Percentiles rank a stretch among this genome's conserved stretches.
Conservation (phyloP, 1,140 invertebrate genomes). For the Euura lappo region DNA sequence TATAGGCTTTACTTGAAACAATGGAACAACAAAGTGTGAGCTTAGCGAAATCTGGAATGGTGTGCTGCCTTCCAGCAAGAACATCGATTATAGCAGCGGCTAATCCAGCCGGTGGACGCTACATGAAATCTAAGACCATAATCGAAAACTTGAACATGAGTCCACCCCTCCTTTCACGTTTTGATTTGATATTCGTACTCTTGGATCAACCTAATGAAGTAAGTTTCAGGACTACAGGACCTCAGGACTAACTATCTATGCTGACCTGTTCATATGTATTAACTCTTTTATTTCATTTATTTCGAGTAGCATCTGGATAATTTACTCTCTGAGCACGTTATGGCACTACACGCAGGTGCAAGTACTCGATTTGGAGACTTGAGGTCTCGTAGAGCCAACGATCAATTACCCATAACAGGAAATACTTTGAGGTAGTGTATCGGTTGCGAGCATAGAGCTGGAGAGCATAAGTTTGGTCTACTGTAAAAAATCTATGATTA, state of each 20-base stretch:
- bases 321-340: slow-evolving; percentile 81
- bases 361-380: slow-evolving; percentile 35
- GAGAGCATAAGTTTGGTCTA: background rate
- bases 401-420: background rate
- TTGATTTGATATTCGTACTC: slow-evolving; percentile 92
- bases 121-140: slow-evolving; percentile 86
- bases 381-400: background rate
- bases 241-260: no score
- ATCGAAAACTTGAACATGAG: slow-evolving; percentile 90
- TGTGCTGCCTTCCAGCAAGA: slow-evolving; percentile 79
- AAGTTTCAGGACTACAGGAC: slow-evolving; percentile 35
- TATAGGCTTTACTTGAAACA: slow-evolving; percentile 81
- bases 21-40: slow-evolving; percentile 95
- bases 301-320: slow-evolving; percentile 71
- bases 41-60: slow-evolving; percentile 86
- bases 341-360: slow-evolving; percentile 72
- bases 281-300: slow-evolving; percentile 19
- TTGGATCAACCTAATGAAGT: slow-evolving; percentile 85
- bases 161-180: slow-evolving; percentile 85
- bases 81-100: slow-evolving; percentile 90
- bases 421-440: slow-evolving; percentile 26
- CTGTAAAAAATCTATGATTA: background rate
- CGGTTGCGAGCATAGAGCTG: slow-evolving; percentile 13
- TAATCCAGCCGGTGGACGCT: slow-evolving; percentile 89
- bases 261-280: no score